phyloP scores from a whole-genome alignment of 2,113 vertebrate species.

The Regulus satrapa region DNA sequence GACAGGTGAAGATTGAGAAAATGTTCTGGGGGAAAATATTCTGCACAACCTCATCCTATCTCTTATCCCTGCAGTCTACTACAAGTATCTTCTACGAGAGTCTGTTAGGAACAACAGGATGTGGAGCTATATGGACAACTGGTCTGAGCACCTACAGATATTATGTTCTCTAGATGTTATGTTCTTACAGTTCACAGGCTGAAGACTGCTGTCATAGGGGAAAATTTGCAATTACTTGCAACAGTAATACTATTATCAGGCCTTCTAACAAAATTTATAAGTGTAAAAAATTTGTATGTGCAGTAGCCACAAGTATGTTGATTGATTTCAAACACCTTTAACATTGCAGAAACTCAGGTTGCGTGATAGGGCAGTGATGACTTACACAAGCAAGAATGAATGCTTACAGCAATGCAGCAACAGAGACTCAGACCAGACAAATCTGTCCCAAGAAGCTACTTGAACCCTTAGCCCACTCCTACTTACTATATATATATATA shows the following conservation, averaged over 20 bases:
- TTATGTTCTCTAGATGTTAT: fast-evolving
- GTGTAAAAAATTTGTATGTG: background rate
- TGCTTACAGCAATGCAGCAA: background rate
- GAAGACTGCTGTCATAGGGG: background rate
- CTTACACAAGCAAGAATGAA: background rate
- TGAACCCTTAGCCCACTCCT: background rate
- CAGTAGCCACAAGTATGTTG: background rate
- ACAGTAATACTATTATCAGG: background rate
- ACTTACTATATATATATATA: no score
- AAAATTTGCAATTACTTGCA: background rate
- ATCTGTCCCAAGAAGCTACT: background rate
- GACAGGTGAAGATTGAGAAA: background rate
- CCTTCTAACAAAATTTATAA: background rate
- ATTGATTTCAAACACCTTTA: background rate
- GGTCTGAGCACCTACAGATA: background rate
- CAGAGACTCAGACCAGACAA: background rate
- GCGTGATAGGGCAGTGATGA: fast-evolving
- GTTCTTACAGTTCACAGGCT: background rate
- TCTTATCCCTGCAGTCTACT: background rate
- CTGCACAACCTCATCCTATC: background rate
- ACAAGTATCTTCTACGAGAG: background rate
- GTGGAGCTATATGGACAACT: background rate
- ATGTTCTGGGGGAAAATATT: background rate
- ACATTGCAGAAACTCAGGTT: background rate
- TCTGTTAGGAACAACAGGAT: background rate